A percentile compares a stretch with the other conserved stretches of the same genome.
phyloP scores from a whole-genome alignment of 1,140 invertebrate genomes.

The Pseudomyrmex concolor region DNA sequence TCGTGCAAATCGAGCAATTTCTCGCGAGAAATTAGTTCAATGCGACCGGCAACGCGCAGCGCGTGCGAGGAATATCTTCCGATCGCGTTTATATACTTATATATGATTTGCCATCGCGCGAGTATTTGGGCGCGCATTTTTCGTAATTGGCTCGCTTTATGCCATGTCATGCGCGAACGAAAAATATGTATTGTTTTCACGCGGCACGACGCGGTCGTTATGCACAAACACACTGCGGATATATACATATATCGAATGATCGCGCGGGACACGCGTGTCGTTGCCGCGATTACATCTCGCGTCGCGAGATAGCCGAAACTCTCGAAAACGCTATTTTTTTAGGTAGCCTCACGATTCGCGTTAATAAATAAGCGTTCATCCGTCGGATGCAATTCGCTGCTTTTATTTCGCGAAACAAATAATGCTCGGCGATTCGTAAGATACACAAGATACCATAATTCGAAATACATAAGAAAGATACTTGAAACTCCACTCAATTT shows the following conservation, averaged over 20 bases:
- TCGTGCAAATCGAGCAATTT: conserved; percentile 42
- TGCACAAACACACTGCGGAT: conserved; percentile 41
- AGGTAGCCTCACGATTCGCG: not conserved
- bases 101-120: not conserved
- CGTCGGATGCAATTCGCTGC: conserved; percentile 5
- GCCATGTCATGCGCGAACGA: conserved; percentile 65
- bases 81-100: not conserved
- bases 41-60: not conserved
- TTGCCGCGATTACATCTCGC: conserved; percentile 46
- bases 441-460: not conserved
- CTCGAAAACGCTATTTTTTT: conserved; percentile 3
- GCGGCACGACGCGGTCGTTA: conserved; percentile 65
- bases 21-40: conserved; percentile 23
- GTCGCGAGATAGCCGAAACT: not conserved
- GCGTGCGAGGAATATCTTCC: conserved; percentile 12
- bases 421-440: not conserved
- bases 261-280: conserved; percentile 44
- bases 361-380: conserved; percentile 32
- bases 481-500: not conserved
- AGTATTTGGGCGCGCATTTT: conserved; percentile 46
- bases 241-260: conserved; percentile 45
- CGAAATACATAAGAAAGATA: no score
- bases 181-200: conserved; percentile 67
- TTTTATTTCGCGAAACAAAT: conserved; percentile 6
- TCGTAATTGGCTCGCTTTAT: conserved; percentile 68